phyloP scores from a whole-genome alignment of 2,888 invertebrate genomes.

The Cantharis nigra region DNA sequence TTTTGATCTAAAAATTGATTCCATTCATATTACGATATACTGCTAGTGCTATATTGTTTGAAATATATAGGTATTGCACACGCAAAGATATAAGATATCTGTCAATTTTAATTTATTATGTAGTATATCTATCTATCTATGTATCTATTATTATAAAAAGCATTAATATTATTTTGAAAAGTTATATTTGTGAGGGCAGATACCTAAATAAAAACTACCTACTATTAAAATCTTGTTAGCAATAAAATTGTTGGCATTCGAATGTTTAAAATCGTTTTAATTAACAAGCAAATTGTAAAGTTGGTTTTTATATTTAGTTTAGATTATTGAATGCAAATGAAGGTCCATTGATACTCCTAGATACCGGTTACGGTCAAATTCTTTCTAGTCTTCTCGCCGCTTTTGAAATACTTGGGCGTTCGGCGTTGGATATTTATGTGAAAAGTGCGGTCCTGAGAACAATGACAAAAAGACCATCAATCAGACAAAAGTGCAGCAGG shows the following conservation, averaged over 20 bases:
- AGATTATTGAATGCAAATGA: conserved; percentile 3
- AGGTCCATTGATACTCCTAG: conserved; percentile 1
- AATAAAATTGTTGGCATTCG: background rate
- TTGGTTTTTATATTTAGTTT: background rate
- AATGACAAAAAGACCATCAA: conserved; percentile 47
- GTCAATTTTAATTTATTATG: background rate
- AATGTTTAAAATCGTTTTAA: background rate
- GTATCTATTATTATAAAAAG: background rate
- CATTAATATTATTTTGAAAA: background rate
- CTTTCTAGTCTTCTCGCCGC: conserved; percentile 2
- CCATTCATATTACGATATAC: no score
- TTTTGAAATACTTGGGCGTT: conserved; percentile 9
- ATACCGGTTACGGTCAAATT: conserved; percentile 1
- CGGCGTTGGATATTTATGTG: conserved; percentile 28
- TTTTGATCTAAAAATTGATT: background rate
- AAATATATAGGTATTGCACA: no score
- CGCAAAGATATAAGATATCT: no score
- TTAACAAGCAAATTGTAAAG: conserved; percentile 1
- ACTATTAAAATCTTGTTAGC: background rate
- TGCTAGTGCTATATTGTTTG: no score
- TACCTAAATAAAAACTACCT: background rate
- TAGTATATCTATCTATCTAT: no score
- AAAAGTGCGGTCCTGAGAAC: conserved; percentile 33
- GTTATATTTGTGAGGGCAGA: background rate
- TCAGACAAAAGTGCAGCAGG: conserved; percentile 47